These are phyloP conservation scores for Apodemus agrarius DNA, from an alignment of 2,797 vertebrate genomes.

Conservation along the genomic window DNA sequence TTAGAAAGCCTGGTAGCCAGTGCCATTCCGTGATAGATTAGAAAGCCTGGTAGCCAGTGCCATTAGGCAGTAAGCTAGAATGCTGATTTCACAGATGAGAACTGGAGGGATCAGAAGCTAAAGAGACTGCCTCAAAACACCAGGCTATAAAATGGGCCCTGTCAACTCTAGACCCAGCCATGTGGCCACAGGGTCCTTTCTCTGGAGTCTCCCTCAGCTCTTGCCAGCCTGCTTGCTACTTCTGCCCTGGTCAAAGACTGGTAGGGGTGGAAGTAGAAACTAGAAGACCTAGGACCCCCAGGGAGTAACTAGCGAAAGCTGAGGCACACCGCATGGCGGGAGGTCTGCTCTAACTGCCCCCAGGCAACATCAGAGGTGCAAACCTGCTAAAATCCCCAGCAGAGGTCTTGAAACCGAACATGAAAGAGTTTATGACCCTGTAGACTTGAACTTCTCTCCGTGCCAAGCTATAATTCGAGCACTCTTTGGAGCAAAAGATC, in stretches of 20 bases:
- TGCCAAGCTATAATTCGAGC: constrained; percentile 70
- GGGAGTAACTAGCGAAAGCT: neutral
- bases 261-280: neutral
- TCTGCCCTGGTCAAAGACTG: neutral
- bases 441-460: constrained; percentile 64
- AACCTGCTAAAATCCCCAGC: constrained; percentile 72
- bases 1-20: neutral
- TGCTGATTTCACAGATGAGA: neutral
- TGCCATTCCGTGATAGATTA: neutral
- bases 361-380: constrained; percentile 68
- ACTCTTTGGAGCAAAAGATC: constrained; percentile 70
- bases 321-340: neutral
- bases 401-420: constrained; percentile 66
- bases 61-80: neutral
- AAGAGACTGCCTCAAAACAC: neutral
- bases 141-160: neutral
- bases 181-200: neutral
- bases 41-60: neutral
- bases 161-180: neutral
- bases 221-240: neutral
- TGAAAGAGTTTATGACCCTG: constrained; percentile 77
- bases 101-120: neutral
- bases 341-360: neutral
- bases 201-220: neutral
- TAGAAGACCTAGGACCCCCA: neutral